Base-by-base conservation (phyloP, 2,797 vertebrate species). In the Hypotaenidia okinawae region DNA sequence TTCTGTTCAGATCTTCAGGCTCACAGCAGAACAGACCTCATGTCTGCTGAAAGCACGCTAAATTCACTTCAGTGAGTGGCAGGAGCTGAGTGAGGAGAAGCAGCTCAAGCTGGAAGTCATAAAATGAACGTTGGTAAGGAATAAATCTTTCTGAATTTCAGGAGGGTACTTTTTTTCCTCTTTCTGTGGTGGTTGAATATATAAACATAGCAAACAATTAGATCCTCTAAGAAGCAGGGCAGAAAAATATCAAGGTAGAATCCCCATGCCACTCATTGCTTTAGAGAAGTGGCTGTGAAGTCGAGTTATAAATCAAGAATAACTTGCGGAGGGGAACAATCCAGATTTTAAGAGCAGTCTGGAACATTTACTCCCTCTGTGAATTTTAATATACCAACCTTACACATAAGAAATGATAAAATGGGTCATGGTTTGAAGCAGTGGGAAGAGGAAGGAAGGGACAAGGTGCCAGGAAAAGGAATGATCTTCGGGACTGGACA, bases 21-120 rank as follows among this genome's bases (percentile, higher is more conserved):
- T 89, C 24, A 9, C 5, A 2, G 79, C 9, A 54, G 66, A 86
- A 86, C 32, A 67, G 47, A 33, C 10, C 12, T 89, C 22, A 16
- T 0, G 0, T 74, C 33, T 76, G 45, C 57, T 5, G 8, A 92
- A 80, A 77, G 35, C 52, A 23, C 2, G 0, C 9, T 16, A 77
- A 68, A 30, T 70, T 88, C 18, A 52, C 12, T 66, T 93, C 68
- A 62, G 6, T 75, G 75, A 82, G 47, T 52, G 58, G 19, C 41
- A 85, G 47, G 55, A 87, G 62, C n/a, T 21, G 24, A 75, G 16
- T 61, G 68, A 70, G 72, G 41, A 93, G 45, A 94, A 95, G 58
- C 3, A 57, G 32, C 35, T 90, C 17, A 74, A 77, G 10, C 25
- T 92, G 70, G 21, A 89, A 68, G 33, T 55, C 70, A 7, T 3